Conservation (phyloP, 2,797 vertebrate species). For the Xerus rutilus region DNA sequence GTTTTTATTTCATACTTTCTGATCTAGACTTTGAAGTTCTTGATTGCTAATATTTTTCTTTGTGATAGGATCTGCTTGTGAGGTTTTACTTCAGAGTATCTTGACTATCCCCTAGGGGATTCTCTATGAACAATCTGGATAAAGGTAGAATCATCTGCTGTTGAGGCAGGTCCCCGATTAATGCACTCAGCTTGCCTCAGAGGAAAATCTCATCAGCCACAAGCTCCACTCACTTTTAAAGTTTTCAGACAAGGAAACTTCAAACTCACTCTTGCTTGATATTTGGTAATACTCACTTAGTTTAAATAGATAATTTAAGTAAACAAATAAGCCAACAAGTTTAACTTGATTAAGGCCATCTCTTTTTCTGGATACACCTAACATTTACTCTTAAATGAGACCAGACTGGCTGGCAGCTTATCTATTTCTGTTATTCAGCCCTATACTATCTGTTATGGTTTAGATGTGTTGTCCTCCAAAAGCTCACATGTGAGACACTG, state of each 20-base stretch:
- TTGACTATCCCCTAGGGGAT: not conserved
- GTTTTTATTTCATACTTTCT: not conserved
- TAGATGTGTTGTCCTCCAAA: too few relatives aligned
- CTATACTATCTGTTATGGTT: not conserved
- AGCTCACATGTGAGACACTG: too few relatives aligned
- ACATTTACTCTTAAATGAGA: not conserved
- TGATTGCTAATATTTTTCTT: not conserved
- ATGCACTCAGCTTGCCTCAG: not conserved
- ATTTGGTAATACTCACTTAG: not conserved
- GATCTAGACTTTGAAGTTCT: conserved; percentile 25
- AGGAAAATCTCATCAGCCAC: not conserved
- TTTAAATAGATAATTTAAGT: conserved; percentile 11
- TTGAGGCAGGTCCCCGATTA: not conserved
- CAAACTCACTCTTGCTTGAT: not conserved
- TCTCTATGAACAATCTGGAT: conserved; percentile 16
- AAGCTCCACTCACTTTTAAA: conserved; percentile 20
- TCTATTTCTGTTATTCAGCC: not conserved
- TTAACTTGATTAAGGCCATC: not conserved
- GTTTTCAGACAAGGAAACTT: not conserved
- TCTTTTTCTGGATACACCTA: not conserved
- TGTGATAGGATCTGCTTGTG: not conserved
- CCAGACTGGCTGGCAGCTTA: not conserved
- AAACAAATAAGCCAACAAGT: not conserved
- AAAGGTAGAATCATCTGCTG: not conserved
- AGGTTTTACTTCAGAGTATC: not conserved